phyloP scores from a whole-genome alignment of 2,113 vertebrate genomes.

The Oreotrochilus melanogaster region DNA sequence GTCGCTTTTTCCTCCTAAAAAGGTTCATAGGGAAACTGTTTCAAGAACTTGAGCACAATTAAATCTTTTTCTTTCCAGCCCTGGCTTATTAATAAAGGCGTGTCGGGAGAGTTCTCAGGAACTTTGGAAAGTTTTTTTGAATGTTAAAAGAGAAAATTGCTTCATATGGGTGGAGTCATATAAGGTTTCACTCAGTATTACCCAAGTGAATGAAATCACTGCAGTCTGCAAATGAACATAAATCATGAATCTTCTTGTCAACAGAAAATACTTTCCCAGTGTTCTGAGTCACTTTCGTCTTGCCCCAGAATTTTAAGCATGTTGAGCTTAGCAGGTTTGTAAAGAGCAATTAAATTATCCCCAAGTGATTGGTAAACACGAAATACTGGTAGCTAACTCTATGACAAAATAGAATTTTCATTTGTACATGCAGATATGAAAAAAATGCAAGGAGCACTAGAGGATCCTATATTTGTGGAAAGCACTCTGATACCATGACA shows the following conservation, averaged over 20 bases:
- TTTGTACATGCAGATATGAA: not conserved
- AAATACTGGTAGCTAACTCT: not conserved
- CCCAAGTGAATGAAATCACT: constrained; percentile 14
- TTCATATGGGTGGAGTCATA: not conserved
- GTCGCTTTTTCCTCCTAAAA: not conserved
- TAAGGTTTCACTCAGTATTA: not conserved
- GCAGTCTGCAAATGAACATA: not conserved
- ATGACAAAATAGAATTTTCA: not conserved
- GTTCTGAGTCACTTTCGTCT: not conserved
- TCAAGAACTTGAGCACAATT: not conserved
- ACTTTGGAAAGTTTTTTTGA: not conserved
- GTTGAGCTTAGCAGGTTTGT: not conserved
- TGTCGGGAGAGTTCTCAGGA: not conserved
- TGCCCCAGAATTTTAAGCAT: not conserved
- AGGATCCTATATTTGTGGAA: not conserved
- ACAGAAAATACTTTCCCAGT: not conserved
- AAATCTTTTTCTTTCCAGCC: not conserved
- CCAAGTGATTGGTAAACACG: not conserved
- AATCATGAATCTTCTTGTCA: not conserved
- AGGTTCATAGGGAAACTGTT: not conserved
- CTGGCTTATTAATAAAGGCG: not conserved
- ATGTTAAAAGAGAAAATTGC: constrained; percentile 2
- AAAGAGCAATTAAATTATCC: not conserved
- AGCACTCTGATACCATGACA: not conserved
- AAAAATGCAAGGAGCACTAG: not conserved